phyloP scores from a whole-genome alignment of 2,113 vertebrate species.

The Spea multiplicata region DNA sequence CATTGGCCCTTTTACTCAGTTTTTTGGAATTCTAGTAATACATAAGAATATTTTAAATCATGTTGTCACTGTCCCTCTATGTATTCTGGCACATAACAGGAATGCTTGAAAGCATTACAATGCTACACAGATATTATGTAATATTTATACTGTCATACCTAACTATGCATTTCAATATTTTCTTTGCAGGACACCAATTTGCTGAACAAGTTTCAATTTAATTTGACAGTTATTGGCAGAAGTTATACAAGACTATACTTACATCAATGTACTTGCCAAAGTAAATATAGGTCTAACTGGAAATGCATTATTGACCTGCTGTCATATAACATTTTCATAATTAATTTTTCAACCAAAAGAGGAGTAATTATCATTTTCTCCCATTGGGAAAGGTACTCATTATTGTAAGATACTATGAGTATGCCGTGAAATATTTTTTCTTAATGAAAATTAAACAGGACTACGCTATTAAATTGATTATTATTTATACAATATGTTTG shows the following conservation, averaged over 20 bases:
- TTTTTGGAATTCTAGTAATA: too few species aligned
- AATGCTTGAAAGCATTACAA: too few species aligned
- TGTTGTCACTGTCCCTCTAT: too few species aligned
- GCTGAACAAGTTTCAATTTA: conserved; percentile 11
- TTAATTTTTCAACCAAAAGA: conserved; percentile 12
- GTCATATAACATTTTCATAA: not conserved
- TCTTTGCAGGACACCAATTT: not conserved
- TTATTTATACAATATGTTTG: too few species aligned
- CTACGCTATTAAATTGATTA: too few species aligned
- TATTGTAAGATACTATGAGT: too few species aligned
- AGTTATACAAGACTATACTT: not conserved
- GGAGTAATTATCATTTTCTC: not conserved
- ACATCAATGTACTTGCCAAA: conserved; percentile 6
- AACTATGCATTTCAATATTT: not conserved
- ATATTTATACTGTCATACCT: not conserved
- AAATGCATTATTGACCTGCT: conserved; percentile 11
- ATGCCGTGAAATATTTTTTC: too few species aligned
- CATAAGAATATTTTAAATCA: too few species aligned
- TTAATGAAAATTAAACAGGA: too few species aligned
- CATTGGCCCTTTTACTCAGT: too few species aligned
- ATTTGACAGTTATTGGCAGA: conserved; percentile 13
- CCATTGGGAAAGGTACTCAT: not conserved
- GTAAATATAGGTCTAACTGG: conserved; percentile 6
- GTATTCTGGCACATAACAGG: too few species aligned
- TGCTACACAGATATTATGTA: too few species aligned